Evolutionary conservation across 2,888 invertebrate species (phyloP).

Genomic region (Drosophila paramelanica): DNA sequence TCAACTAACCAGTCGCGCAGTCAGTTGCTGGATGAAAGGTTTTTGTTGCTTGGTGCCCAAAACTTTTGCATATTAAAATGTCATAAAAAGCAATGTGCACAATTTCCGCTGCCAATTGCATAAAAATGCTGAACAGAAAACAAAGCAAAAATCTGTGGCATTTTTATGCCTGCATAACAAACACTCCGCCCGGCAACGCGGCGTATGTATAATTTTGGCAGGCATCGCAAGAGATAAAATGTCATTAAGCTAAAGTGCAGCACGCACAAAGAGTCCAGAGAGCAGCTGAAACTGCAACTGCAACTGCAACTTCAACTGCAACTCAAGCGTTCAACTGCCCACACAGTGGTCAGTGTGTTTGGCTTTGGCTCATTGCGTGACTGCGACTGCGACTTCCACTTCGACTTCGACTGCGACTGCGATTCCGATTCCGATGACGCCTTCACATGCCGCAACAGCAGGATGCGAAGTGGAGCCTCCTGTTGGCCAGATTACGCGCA

Average conservation of each 20-base stretch:
- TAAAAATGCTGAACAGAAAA: conserved; percentile 57
- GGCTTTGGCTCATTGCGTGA: conserved; percentile 40
- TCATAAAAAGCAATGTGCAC: conserved; percentile 80
- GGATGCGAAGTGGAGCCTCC: conserved; percentile 72
- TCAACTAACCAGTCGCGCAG: conserved; percentile 26
- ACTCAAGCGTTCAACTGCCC: conserved; percentile 58
- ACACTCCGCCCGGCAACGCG: conserved; percentile 51
- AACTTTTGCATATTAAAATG: conserved; percentile 83
- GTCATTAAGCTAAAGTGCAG: conserved; percentile 80
- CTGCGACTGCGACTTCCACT: conserved; percentile 15
- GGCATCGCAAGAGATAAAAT: conserved; percentile 65
- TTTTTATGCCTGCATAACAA: conserved; percentile 73
- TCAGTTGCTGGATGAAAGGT: conserved; percentile 34
- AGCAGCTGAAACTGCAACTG: conserved; percentile 12
- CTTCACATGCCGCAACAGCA: conserved; percentile 79
- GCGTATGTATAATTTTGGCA: conserved; percentile 72
- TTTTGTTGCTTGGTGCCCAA: conserved; percentile 31
- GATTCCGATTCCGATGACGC: conserved; percentile 68
- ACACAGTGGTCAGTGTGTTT: conserved; percentile 71
- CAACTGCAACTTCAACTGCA: conserved; percentile 18
- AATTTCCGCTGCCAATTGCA: conserved; percentile 83
- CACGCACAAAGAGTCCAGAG: conserved; percentile 52
- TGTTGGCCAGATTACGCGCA: conserved; percentile 79
- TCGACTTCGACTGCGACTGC: conserved; percentile 22
- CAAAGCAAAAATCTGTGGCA: conserved; percentile 45